Evolutionary conservation across 1,140 invertebrate genomes (phyloP).

Genomic region (Oryctes rhinoceros): DNA sequence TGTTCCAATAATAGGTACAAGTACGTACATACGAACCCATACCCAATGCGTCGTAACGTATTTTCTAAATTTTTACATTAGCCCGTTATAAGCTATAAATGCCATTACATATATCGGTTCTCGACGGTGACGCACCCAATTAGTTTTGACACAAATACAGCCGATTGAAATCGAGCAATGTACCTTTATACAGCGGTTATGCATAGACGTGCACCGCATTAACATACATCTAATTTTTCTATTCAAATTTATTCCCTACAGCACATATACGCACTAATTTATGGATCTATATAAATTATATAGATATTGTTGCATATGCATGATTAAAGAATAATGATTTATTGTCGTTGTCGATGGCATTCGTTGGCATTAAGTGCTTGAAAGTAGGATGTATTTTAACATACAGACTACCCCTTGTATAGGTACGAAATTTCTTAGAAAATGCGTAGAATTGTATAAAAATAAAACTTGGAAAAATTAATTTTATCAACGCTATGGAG

Average conservation of each 20-base stretch:
- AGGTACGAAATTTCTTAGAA: too few relatives aligned
- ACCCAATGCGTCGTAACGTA: neutral
- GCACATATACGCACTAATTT: neutral
- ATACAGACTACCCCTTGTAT: too few relatives aligned
- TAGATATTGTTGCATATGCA: neutral
- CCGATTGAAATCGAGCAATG: neutral
- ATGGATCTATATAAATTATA: neutral
- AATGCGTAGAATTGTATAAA: too few relatives aligned
- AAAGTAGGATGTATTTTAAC: too few relatives aligned
- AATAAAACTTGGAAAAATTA: too few relatives aligned
- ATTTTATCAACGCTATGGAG: too few relatives aligned
- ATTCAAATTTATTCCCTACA: neutral
- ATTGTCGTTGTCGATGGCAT: too few relatives aligned
- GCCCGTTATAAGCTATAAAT: constrained; percentile 14
- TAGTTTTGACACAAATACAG: constrained; percentile 15
- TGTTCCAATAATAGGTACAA: neutral
- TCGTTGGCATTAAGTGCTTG: too few relatives aligned
- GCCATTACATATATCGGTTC: neutral
- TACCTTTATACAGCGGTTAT: neutral
- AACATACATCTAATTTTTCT: constrained; percentile 3
- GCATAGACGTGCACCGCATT: neutral
- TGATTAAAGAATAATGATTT: too few relatives aligned
- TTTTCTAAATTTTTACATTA: constrained; percentile 8
- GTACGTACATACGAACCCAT: neutral
- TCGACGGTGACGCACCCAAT: neutral